These are phyloP conservation scores for Nixonia krombeini DNA, from an alignment of 1,140 invertebrate species.

Conservation along the genomic window DNA sequence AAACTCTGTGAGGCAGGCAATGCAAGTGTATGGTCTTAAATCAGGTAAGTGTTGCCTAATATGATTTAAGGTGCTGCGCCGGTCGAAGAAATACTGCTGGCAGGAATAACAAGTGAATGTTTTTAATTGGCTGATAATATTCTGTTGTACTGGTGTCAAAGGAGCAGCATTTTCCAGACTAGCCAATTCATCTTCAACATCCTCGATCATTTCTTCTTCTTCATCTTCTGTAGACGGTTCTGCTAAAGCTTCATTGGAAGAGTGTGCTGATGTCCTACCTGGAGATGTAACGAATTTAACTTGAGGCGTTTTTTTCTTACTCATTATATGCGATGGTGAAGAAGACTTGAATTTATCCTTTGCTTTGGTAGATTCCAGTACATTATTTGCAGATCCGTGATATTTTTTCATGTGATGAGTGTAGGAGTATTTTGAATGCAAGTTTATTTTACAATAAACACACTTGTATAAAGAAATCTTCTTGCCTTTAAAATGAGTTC, in stretches of 20 bases:
- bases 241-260: background rate
- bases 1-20: constrained; percentile 66
- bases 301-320: constrained; percentile 1
- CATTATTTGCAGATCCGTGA: constrained; percentile 40
- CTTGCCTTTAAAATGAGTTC: constrained; percentile 59
- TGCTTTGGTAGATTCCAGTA: constrained; percentile 7
- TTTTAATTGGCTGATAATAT: constrained; percentile 67
- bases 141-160: constrained; percentile 62
- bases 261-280: background rate
- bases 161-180: constrained; percentile 58
- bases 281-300: background rate
- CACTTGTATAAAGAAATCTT: constrained; percentile 62
- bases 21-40: constrained; percentile 62
- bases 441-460: constrained; percentile 56
- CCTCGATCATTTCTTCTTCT: constrained; percentile 50
- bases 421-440: constrained; percentile 63
- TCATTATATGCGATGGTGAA: background rate
- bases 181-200: constrained; percentile 54
- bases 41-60: constrained; percentile 68
- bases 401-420: constrained; percentile 62
- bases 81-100: constrained; percentile 56
- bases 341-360: background rate
- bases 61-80: constrained; percentile 62
- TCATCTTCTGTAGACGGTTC: constrained; percentile 13
- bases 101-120: constrained; percentile 67